Percentiles rank a stretch among this genome's conserved stretches.
phyloP scores from a whole-genome alignment of 2,888 invertebrate genomes.

The Odontocerum albicorne region DNA sequence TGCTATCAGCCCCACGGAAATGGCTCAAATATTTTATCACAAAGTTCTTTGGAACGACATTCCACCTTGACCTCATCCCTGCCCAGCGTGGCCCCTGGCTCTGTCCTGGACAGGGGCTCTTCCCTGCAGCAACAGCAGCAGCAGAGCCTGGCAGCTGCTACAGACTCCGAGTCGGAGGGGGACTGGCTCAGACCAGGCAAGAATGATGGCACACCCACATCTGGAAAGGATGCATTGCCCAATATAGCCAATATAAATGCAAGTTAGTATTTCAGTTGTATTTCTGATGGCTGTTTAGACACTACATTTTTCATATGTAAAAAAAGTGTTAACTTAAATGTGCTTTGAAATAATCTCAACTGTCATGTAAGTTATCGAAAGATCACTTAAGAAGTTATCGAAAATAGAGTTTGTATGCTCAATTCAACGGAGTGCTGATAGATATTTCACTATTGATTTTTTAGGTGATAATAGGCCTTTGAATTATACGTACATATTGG shows the following conservation, averaged over 20 bases:
- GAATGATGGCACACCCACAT: background rate
- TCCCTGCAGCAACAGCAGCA: background rate
- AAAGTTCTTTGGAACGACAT: constrained; percentile 33
- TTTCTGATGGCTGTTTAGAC: no score
- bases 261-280: constrained; percentile 31
- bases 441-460: no score
- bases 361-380: no score
- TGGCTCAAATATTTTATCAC: constrained; percentile 30
- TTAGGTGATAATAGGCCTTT: no score
- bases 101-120: background rate
- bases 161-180: background rate
- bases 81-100: constrained; percentile 3
- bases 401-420: no score
- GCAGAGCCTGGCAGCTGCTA: background rate
- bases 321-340: no score
- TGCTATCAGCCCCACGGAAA: constrained; percentile 35
- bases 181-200: constrained; percentile 10
- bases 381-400: no score
- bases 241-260: constrained; percentile 33
- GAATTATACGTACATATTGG: no score
- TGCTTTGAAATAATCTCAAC: no score
- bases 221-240: constrained; percentile 24
- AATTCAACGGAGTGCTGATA: no score
- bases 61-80: constrained; percentile 27
- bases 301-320: no score